Percentiles rank a stretch among this genome's conserved stretches.
phyloP scores from a whole-genome alignment of 64 coral and sea anemone species.

The Dendronephthya gigantea region DNA sequence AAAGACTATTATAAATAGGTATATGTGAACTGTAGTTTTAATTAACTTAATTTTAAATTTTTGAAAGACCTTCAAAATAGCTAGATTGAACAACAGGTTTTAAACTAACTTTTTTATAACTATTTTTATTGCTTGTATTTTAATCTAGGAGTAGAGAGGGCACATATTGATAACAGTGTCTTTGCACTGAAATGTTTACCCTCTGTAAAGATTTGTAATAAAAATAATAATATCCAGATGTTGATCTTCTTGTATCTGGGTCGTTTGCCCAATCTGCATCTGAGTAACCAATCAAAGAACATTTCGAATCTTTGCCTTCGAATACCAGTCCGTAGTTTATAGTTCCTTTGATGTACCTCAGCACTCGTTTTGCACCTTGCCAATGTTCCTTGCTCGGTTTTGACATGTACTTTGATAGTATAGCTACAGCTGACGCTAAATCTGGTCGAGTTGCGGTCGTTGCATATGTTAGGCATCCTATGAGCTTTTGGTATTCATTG shows the following conservation, averaged over 20 bases:
- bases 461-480: slow-evolving; percentile 20
- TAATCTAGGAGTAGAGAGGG: too few species aligned
- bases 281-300: not conserved
- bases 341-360: not conserved
- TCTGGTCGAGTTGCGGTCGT: not conserved
- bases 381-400: not conserved
- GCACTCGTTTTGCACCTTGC: not conserved
- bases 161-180: too few species aligned
- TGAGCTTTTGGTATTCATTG: slow-evolving; percentile 3
- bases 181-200: too few species aligned
- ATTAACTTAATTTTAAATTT: too few species aligned
- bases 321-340: not conserved
- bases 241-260: not conserved
- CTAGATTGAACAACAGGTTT: too few species aligned
- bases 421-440: not conserved
- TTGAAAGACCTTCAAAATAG: too few species aligned
- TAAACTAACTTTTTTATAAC: too few species aligned
- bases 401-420: not conserved
- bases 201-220: too few species aligned
- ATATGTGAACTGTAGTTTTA: too few species aligned
- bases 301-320: not conserved
- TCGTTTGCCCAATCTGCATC: not conserved
- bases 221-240: slow-evolving; percentile 4
- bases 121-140: too few species aligned
- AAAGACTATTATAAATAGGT: too few species aligned